These are phyloP conservation scores for Macquaria australasica DNA, from an alignment of 2,113 vertebrate genomes.

Conservation along the genomic window DNA sequence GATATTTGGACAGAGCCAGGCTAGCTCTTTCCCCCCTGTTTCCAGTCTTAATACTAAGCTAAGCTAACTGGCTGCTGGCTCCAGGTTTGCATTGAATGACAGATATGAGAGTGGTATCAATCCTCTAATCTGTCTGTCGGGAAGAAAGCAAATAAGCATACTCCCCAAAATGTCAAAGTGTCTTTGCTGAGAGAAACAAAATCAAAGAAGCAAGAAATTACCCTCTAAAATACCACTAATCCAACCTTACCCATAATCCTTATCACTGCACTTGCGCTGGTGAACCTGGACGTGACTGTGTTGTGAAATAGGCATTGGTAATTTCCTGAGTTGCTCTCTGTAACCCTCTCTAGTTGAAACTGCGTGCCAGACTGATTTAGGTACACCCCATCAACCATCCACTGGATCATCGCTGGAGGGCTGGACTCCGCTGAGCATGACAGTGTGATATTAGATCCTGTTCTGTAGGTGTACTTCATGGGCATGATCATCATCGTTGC, in stretches of 20 bases:
- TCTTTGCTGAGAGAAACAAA: neutral
- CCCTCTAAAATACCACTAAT: neutral
- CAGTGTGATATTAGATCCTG: constrained; percentile 74
- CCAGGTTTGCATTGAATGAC: too few relatives aligned
- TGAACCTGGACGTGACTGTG: constrained; percentile 62
- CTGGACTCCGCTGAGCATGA: constrained; percentile 74
- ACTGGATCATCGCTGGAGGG: constrained; percentile 68
- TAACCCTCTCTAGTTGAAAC: constrained; percentile 51
- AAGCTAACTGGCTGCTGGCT: neutral
- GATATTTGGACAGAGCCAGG: neutral
- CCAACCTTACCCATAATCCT: constrained; percentile 67
- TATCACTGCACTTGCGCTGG: constrained; percentile 49
- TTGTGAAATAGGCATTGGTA: constrained; percentile 80
- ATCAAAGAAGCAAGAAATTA: neutral
- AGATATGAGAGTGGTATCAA: neutral
- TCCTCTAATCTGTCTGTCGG: neutral
- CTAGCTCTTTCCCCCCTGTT: too few relatives aligned
- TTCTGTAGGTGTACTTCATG: constrained; percentile 9
- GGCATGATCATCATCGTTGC: constrained; percentile 53
- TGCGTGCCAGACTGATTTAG: constrained; percentile 27
- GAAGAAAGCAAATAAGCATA: neutral
- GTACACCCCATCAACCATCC: constrained; percentile 61
- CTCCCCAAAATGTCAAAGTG: neutral
- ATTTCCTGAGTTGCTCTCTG: constrained; percentile 57
- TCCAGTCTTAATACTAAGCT: neutral